Percentiles rank a stretch among this genome's conserved stretches.
Conservation (phyloP, 2,888 invertebrate genomes). For the Xestoiulus laeticollis region DNA sequence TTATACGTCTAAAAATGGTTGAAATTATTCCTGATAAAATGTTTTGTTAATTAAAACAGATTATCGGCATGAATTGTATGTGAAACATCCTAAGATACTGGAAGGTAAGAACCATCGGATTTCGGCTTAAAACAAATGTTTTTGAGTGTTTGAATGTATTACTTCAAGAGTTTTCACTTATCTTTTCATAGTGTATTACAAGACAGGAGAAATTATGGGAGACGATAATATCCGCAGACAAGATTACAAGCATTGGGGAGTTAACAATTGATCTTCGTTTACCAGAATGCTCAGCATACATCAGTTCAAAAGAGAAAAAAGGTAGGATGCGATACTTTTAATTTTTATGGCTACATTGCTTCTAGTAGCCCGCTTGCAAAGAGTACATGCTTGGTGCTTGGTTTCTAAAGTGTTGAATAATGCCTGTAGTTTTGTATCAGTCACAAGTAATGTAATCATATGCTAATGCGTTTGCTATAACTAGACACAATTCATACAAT, state of each 20-base stretch:
- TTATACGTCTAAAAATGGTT: too few species aligned
- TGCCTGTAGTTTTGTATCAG: too few species aligned
- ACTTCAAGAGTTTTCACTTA: background rate
- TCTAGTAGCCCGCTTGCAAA: background rate
- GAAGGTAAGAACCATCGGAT: background rate
- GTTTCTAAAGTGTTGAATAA: too few species aligned
- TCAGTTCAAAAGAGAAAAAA: background rate
- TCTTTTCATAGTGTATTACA: slow-evolving; percentile 29
- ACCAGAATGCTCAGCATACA: background rate
- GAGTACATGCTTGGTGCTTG: background rate
- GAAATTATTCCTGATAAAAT: background rate
- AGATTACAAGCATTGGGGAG: slow-evolving; percentile 43
- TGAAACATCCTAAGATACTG: slow-evolving; percentile 20
- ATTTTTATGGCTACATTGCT: background rate
- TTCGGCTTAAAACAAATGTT: background rate
- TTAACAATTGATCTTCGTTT: background rate
- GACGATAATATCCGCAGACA: background rate
- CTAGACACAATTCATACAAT: too few species aligned
- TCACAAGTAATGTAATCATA: too few species aligned
- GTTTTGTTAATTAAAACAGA: slow-evolving; percentile 17
- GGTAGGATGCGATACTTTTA: background rate
- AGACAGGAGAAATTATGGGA: background rate
- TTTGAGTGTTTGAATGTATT: background rate
- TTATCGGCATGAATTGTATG: background rate
- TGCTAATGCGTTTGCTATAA: too few species aligned